Evolutionary conservation across 2,113 vertebrate genomes (phyloP).

Genomic region (Mormyrus lacerda): DNA sequence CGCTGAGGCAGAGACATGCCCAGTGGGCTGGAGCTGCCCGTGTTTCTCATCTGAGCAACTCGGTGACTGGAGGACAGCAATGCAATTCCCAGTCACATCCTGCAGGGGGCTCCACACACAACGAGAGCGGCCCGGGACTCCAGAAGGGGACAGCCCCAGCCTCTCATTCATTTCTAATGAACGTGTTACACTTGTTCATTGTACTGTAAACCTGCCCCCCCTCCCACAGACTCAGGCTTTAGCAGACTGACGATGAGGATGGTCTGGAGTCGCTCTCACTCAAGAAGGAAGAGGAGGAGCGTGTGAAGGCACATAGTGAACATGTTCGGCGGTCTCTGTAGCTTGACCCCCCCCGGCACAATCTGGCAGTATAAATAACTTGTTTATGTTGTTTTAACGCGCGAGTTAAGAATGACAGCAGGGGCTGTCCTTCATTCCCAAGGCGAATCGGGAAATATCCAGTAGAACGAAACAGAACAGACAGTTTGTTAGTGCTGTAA

Average conservation of each 20-base stretch:
- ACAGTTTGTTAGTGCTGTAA: slow-evolving; percentile 10
- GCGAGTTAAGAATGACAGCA: not conserved
- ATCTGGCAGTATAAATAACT: not conserved
- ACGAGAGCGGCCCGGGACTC: not conserved
- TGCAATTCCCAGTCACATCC: not conserved
- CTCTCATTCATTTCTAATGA: not conserved
- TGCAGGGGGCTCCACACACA: not conserved
- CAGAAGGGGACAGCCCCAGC: not conserved
- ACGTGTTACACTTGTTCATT: not conserved
- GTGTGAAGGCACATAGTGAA: not conserved
- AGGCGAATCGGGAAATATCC: not conserved
- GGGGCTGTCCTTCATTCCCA: not conserved
- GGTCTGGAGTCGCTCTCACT: not conserved
- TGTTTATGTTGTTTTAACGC: not conserved
- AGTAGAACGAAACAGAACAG: not conserved
- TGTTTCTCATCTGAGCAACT: not conserved
- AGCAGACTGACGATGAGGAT: not conserved
- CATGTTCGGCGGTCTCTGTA: not conserved
- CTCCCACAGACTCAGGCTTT: not conserved
- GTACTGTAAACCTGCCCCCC: not conserved
- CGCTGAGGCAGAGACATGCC: not conserved
- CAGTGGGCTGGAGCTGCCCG: not conserved
- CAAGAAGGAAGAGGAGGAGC: not conserved
- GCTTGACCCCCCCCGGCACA: not conserved
- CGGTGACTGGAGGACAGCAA: not conserved